phyloP scores from a whole-genome alignment of 2,113 vertebrate genomes.

The Silurus meridionalis region DNA sequence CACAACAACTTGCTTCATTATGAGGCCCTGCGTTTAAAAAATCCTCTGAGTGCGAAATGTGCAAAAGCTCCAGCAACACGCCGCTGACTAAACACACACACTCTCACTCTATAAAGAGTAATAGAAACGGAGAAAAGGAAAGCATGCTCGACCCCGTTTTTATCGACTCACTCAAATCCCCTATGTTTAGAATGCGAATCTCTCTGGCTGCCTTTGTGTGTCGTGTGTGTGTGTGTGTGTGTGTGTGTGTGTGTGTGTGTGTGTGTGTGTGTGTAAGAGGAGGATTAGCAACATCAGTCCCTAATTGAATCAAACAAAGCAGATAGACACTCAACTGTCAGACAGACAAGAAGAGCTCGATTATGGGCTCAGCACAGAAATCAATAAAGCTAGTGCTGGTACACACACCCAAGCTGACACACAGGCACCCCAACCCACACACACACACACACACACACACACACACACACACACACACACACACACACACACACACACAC shows the following conservation, averaged over 20 bases:
- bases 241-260: not conserved
- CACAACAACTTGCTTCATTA: not conserved
- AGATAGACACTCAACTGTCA: constrained; percentile 43
- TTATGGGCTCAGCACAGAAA: constrained; percentile 43
- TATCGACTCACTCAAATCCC: constrained; percentile 42
- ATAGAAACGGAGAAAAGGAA: constrained; percentile 17
- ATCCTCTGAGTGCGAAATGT: not conserved
- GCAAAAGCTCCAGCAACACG: not conserved
- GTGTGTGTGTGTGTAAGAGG: constrained; percentile 35
- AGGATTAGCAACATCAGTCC: constrained; percentile 52
- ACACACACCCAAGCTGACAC: constrained; percentile 5
- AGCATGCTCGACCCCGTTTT: constrained; percentile 2
- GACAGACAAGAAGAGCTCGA: constrained; percentile 33
- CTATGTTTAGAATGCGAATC: constrained; percentile 45
- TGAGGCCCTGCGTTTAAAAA: not conserved
- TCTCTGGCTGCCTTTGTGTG: constrained; percentile 23
- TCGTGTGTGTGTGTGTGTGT: constrained; percentile 12
- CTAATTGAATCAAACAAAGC: constrained; percentile 63
- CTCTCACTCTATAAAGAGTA: constrained; percentile 16
- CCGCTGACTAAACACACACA: not conserved
- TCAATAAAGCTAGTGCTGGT: constrained; percentile 39
- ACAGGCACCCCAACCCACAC: not conserved
- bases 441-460: not conserved
- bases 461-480: not conserved
- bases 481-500: not conserved